phyloP scores from a whole-genome alignment of 2,113 vertebrate genomes.

The Empidonax traillii region DNA sequence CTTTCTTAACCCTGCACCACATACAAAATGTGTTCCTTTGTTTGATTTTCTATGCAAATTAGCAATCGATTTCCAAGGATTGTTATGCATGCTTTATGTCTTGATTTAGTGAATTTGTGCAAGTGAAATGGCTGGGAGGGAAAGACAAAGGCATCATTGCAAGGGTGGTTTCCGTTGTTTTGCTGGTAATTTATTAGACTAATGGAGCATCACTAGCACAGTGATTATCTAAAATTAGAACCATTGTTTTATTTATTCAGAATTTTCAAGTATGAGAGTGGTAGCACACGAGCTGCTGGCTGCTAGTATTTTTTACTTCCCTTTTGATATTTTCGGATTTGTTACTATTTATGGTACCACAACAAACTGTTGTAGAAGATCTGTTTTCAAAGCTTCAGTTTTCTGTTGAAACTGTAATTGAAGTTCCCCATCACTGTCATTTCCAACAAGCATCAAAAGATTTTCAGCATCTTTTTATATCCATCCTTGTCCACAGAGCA shows the following conservation, averaged over 20 bases:
- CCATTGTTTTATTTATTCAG: neutral
- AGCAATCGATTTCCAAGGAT: neutral
- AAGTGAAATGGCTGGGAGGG: neutral
- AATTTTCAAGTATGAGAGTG: neutral
- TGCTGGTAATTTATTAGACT: conserved; percentile 30
- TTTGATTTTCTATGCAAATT: conserved; percentile 1
- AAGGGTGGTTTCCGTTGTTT: neutral
- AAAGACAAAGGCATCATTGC: neutral
- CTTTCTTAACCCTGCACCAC: neutral
- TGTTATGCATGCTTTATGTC: neutral
- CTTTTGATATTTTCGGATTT: neutral
- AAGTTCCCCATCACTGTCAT: neutral
- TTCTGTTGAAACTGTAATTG: neutral
- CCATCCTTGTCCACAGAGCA: neutral
- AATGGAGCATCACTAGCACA: neutral
- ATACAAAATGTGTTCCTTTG: neutral
- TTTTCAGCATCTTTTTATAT: neutral
- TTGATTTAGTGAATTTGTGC: neutral
- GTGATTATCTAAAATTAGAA: conserved; percentile 23
- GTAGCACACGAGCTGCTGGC: neutral
- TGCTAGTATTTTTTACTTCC: neutral
- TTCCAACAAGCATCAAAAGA: neutral
- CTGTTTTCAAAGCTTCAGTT: neutral
- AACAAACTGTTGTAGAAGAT: neutral
- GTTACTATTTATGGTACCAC: neutral